Conservation (phyloP, 2,888 invertebrate species). For the Miltochrista miniata region DNA sequence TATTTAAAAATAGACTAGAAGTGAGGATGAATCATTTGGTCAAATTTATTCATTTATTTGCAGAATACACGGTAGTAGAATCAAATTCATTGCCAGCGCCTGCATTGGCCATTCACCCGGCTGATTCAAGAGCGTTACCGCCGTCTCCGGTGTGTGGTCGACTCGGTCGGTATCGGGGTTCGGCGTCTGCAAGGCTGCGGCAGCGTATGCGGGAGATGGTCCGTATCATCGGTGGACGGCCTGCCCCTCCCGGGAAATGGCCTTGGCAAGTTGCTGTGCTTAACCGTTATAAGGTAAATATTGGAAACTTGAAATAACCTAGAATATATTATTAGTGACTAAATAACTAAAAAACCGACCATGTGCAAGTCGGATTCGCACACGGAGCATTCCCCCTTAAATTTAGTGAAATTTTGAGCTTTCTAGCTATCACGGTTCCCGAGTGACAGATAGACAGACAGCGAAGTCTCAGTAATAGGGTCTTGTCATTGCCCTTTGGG, state of each 20-base stretch:
- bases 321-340: no score
- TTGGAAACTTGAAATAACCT: background rate
- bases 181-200: constrained; percentile 49
- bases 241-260: constrained; percentile 92
- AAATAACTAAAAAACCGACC: no score
- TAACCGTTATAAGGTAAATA: constrained; percentile 89
- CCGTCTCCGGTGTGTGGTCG: constrained; percentile 57
- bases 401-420: no score
- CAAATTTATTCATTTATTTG: constrained; percentile 22
- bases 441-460: no score
- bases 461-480: no score
- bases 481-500: no score
- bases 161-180: constrained; percentile 60
- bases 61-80: constrained; percentile 67
- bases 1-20: background rate
- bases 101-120: constrained; percentile 57
- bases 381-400: no score
- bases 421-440: no score
- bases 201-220: constrained; percentile 84
- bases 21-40: background rate
- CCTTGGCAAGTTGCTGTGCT: constrained; percentile 97
- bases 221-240: constrained; percentile 94
- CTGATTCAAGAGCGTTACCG: constrained; percentile 50
- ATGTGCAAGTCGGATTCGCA: no score
- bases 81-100: constrained; percentile 53